Base-by-base conservation (phyloP, 2,888 invertebrate species). In the Chloroclysta siterata region DNA sequence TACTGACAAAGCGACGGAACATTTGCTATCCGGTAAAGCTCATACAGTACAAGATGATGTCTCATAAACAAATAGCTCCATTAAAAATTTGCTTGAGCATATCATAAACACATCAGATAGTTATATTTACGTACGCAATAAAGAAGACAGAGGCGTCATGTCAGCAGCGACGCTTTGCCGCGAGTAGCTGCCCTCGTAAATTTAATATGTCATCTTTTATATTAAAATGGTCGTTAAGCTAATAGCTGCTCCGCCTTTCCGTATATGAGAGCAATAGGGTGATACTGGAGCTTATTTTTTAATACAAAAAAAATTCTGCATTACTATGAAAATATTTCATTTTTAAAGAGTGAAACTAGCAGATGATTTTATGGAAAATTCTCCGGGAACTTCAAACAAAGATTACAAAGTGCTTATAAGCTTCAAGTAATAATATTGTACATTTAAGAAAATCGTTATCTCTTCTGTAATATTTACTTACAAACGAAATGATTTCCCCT, bases 141-240 rank as follows among this genome's bases (percentile, higher is more conserved):
- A 90, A 90, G 84, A 80, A 86, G 82, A 88, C 87, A 86, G 85
- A 85, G 85, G 88, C 87, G 84, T 87, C 87, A 87, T 83, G 88
- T 83, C 85, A 88, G 79, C 82, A 77, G 76, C 81, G 76, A 82
- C 87, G 86, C 83, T 88, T 85, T 84, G 81, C 82, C 74, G 78
- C 78, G 83, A 83, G 88, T 84, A 87, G 89, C 87, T 85, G 82
- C 80, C 84, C 84, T 92, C 90, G 88, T 90, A 90, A 91, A 91
- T 90, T 90, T 90, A 91, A 91, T 89, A 91, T 89, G 88, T 92
- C 90, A 90, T 90, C 90, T 90, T 84, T 85, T 87, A 89, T 92
- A 92, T 90, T 90, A 92, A 92, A 92, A 91, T 87, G 87, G 88
- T 90, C 91, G 91, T 91, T 91, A 90, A 88, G 89, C 88, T 92